These are phyloP conservation scores for Cryptocheilus praepositus DNA, from an alignment of 2,888 invertebrate genomes.

Conservation along the genomic window DNA sequence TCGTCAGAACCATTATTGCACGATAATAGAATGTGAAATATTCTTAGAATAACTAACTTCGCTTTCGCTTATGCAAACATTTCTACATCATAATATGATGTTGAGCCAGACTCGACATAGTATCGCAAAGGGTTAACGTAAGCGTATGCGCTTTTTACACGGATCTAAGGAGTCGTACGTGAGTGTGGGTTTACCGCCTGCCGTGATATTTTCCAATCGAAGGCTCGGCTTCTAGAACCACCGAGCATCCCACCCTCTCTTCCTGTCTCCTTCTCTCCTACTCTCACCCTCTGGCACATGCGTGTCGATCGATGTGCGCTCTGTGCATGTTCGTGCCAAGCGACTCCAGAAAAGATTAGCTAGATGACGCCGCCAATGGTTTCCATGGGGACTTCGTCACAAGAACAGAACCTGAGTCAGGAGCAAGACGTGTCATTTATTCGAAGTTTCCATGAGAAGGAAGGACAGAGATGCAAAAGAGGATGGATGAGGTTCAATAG, in stretches of 20 bases:
- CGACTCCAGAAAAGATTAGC: slow-evolving; percentile 40
- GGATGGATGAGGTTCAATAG: background rate
- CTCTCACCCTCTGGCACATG: slow-evolving; percentile 31
- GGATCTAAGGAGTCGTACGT: background rate
- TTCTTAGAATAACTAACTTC: too few species aligned
- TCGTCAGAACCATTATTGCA: too few species aligned
- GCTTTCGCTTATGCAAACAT: too few species aligned
- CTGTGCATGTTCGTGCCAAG: slow-evolving; percentile 41
- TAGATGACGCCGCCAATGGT: slow-evolving; percentile 55
- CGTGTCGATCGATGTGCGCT: slow-evolving; percentile 46
- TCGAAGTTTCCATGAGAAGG: slow-evolving; percentile 23
- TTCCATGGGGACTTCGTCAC: slow-evolving; percentile 62
- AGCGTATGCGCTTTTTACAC: background rate
- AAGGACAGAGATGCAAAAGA: slow-evolving; percentile 1
- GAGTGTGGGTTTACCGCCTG: background rate
- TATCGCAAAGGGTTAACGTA: too few species aligned
- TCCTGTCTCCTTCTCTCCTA: slow-evolving; percentile 15
- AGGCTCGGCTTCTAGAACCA: slow-evolving; percentile 8
- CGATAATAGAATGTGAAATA: too few species aligned
- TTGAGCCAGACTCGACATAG: too few species aligned
- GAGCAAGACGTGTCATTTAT: slow-evolving; percentile 21
- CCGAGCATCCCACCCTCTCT: slow-evolving; percentile 8
- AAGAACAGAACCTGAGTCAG: slow-evolving; percentile 25
- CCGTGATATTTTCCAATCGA: background rate
- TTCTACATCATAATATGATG: too few species aligned